Percentiles rank a stretch among this genome's conserved stretches.
These are phyloP conservation scores for Scrobipalpa atriplicella DNA, from an alignment of 2,888 invertebrate genomes.

Conservation along the genomic window DNA sequence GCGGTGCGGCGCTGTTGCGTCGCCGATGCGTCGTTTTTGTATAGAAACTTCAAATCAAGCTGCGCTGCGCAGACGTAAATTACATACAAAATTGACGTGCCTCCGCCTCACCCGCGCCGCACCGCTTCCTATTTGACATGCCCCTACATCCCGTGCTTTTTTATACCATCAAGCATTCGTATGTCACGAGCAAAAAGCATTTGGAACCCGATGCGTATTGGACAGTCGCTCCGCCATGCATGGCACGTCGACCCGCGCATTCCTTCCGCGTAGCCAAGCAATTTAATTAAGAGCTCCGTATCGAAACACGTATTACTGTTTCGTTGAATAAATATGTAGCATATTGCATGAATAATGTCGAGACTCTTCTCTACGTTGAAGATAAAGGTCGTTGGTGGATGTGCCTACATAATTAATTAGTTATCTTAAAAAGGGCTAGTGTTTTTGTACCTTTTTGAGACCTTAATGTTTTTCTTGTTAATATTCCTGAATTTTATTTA, in stretches of 20 bases:
- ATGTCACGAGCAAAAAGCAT: not conserved
- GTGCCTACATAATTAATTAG: not conserved
- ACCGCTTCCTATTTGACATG: too few relatives aligned
- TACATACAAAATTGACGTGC: too few relatives aligned
- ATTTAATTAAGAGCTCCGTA: conserved; percentile 27
- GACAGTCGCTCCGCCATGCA: not conserved
- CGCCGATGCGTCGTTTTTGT: too few relatives aligned
- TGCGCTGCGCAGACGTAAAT: too few relatives aligned
- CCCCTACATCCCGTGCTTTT: not conserved
- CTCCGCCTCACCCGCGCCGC: too few relatives aligned
- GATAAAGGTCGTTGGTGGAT: not conserved
- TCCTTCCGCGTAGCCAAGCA: conserved; percentile 26
- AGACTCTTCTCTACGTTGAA: not conserved
- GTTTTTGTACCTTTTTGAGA: not conserved
- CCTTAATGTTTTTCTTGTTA: too few relatives aligned
- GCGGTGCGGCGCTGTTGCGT: too few relatives aligned
- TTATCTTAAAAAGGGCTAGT: not conserved
- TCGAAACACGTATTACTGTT: not conserved
- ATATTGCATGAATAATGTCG: not conserved
- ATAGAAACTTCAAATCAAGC: too few relatives aligned
- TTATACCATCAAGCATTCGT: not conserved
- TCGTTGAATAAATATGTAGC: conserved; percentile 2
- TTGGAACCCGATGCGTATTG: not conserved
- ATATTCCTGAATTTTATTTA: too few relatives aligned
- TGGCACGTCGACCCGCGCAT: conserved; percentile 36